Evolutionary conservation across 2,113 vertebrate species (phyloP), one percentile per base, ranked within the genome.

Genomic region (Trematocara macrostoma): DNA sequence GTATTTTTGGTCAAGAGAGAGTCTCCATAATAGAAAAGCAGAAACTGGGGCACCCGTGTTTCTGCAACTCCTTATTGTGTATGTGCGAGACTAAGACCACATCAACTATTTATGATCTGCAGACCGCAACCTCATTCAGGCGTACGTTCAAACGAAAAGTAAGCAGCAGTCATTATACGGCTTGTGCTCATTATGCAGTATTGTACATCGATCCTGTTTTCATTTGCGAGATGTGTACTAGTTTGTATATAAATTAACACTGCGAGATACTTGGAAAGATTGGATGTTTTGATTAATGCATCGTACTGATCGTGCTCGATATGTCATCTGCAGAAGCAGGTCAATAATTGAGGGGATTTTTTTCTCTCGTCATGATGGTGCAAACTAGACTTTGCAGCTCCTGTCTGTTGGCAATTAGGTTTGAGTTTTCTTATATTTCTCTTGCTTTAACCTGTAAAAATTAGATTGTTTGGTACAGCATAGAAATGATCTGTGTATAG

Each of bases 91-190:
- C 84, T 87, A 31, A 20, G 84, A 67, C 67, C 93, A 87, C 90
- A 90, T 95, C 56, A 93, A 90, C 14, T 95, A 90, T 95, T 89
- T 4, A 93, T 92, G 88, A 56, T 82, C 16, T 52, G 79, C 86
- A 85, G 91, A 78, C 80, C 78, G 34, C 78, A 89, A 56, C 92
- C 89, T 88, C 79, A 87, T 93, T 90, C 83, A 90, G 79, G 47
- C 67, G 16, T 38, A 26, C 31, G 71, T 84, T 85, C 82, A 92
- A 85, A 91, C 82, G 23, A n/a, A 47, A 76, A 81, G 83, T 84
- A 59, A 84, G 29, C 71, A 83, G 81, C 53, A 79, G 87, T 87
- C 83, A 81, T 94, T 89, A 90, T 69, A 57, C 84, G 79, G 87
- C 86, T 57, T 84, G 78, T 67, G 42, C 88, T 95, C 90, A 86